These are phyloP conservation scores for Trachelus troglodyta DNA, from an alignment of 2,888 invertebrate genomes.

Conservation along the genomic window DNA sequence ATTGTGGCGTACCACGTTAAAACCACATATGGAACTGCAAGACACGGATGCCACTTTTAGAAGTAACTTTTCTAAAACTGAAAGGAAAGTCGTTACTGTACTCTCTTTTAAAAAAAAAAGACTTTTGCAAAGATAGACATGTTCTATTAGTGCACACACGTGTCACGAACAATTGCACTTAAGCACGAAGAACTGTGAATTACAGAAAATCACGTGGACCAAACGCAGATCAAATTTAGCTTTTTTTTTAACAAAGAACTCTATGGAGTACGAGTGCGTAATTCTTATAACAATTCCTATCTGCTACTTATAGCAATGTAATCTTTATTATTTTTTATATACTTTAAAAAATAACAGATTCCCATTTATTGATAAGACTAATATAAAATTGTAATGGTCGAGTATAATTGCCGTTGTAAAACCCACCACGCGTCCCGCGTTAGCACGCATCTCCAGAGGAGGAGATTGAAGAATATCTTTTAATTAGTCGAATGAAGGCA, in stretches of 20 bases:
- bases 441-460: slow-evolving; percentile 33
- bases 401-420: slow-evolving; percentile 51
- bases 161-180: slow-evolving; percentile 6
- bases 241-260: background rate
- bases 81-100: slow-evolving; percentile 19
- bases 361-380: slow-evolving; percentile 40
- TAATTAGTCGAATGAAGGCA: slow-evolving; percentile 40
- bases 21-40: background rate
- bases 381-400: slow-evolving; percentile 48
- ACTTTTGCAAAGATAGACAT: slow-evolving; percentile 11
- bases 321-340: background rate
- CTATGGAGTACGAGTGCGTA: background rate
- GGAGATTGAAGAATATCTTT: slow-evolving; percentile 25
- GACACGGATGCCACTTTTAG: slow-evolving; percentile 7
- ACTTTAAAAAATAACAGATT: slow-evolving; percentile 29
- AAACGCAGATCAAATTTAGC: background rate
- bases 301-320: background rate
- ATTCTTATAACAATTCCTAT: background rate
- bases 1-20: slow-evolving; percentile 24
- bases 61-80: slow-evolving; percentile 40
- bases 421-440: slow-evolving; percentile 35
- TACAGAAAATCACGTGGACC: background rate
- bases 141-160: slow-evolving; percentile 54
- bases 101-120: background rate
- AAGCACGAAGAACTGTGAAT: background rate